Evolutionary conservation across 2,113 vertebrate species (phyloP).

Genomic region (Bettongia penicillata): DNA sequence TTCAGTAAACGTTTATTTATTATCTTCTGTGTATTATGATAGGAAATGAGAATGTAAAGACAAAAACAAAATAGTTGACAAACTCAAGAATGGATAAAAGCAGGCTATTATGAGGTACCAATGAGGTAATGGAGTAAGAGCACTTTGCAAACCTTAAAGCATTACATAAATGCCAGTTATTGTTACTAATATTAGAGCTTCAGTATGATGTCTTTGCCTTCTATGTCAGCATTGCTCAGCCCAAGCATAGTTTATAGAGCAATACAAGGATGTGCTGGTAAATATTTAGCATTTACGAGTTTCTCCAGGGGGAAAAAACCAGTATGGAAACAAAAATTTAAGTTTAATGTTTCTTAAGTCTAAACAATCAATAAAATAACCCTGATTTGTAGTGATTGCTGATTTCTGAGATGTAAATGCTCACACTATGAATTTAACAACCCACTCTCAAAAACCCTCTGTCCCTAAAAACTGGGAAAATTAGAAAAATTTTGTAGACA

Average conservation of each 20-base stretch:
- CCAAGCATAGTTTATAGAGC: neutral
- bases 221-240: neutral
- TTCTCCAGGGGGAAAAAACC: neutral
- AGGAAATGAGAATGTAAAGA: neutral
- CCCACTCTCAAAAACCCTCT: neutral
- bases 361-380: neutral
- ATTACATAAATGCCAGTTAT: neutral
- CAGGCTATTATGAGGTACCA: neutral
- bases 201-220: neutral
- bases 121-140: neutral
- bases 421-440: neutral
- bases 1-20: neutral
- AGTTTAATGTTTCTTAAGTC: no score
- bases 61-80: neutral
- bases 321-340: neutral
- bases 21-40: neutral
- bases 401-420: neutral
- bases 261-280: neutral
- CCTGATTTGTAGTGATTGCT: neutral
- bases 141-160: neutral
- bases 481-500: neutral
- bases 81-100: neutral
- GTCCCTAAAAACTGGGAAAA: neutral
- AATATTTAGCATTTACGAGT: neutral
- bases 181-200: neutral